Percentiles rank a stretch among this genome's conserved stretches.
Evolutionary conservation across 2,888 invertebrate genomes (phyloP).

Genomic region (Heliconius ismenius): DNA sequence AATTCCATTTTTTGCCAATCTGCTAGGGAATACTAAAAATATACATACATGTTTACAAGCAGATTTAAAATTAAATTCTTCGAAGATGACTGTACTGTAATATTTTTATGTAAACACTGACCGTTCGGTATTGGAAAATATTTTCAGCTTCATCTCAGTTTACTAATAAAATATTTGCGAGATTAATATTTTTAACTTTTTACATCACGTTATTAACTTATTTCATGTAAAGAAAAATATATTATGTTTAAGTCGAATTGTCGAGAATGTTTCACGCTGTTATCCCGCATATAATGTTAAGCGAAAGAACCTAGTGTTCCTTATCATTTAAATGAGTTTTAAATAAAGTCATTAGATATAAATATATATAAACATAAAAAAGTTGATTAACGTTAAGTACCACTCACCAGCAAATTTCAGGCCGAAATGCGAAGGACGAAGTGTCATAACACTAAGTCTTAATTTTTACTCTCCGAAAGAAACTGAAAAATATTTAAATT

Average conservation of each 20-base stretch:
- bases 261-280: background rate
- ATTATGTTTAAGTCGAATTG: background rate
- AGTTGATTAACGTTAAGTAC: no score
- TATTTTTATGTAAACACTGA: constrained; percentile 27
- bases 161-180: constrained; percentile 31
- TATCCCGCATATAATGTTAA: background rate
- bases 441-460: no score
- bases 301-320: no score
- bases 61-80: constrained; percentile 18
- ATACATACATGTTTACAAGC: background rate
- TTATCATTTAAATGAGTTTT: background rate
- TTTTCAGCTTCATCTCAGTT: constrained; percentile 32
- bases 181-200: constrained; percentile 3
- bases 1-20: background rate
- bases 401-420: no score
- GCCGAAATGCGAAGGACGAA: no score
- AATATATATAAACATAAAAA: background rate
- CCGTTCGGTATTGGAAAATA: constrained; percentile 29
- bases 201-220: constrained; percentile 5
- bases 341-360: background rate
- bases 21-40: background rate
- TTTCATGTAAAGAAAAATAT: background rate
- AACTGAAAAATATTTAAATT: no score
- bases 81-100: constrained; percentile 18
- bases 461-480: no score